Evolutionary conservation across 2,888 invertebrate genomes (phyloP).

Genomic region (Bellardia pandia): DNA sequence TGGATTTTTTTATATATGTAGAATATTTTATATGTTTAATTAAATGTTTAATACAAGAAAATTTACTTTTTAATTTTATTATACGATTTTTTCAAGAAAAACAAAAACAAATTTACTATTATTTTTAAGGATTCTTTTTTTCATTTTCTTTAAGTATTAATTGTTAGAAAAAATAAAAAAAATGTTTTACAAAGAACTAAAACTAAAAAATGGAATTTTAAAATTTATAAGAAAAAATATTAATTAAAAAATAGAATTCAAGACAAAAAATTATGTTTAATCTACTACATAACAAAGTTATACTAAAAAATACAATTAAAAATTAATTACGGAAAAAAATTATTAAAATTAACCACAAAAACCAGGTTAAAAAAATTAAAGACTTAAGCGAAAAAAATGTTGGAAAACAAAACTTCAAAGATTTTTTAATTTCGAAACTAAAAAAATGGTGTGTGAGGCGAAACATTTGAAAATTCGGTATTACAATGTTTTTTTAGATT

Average conservation of each 20-base stretch:
- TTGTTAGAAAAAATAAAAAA: conserved; percentile 48
- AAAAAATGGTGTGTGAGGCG: conserved; percentile 81
- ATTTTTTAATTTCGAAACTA: conserved; percentile 65
- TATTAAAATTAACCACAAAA: conserved; percentile 69
- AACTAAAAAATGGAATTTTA: conserved; percentile 76
- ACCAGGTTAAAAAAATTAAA: conserved; percentile 67
- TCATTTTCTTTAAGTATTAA: conserved; percentile 60
- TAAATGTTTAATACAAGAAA: conserved; percentile 58
- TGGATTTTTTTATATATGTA: conserved; percentile 61
- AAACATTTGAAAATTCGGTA: conserved; percentile 85
- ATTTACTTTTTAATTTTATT: conserved; percentile 46
- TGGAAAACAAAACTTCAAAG: conserved; percentile 62
- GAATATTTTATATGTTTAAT: conserved; percentile 31
- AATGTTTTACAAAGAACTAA: conserved; percentile 79
- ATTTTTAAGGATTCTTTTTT: conserved; percentile 68
- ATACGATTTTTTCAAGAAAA: conserved; percentile 63
- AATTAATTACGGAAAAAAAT: conserved; percentile 66
- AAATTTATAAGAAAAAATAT: conserved; percentile 59
- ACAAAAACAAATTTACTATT: conserved; percentile 71
- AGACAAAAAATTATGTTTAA: conserved; percentile 69
- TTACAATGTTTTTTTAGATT: conserved; percentile 80
- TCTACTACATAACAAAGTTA: conserved; percentile 73
- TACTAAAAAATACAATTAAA: conserved; percentile 70
- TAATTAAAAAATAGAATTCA: conserved; percentile 71
- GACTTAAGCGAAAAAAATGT: conserved; percentile 61